Percentiles rank a stretch among this genome's conserved stretches.
phyloP scores from a whole-genome alignment of 2,113 vertebrate species.

The Morone saxatilis region DNA sequence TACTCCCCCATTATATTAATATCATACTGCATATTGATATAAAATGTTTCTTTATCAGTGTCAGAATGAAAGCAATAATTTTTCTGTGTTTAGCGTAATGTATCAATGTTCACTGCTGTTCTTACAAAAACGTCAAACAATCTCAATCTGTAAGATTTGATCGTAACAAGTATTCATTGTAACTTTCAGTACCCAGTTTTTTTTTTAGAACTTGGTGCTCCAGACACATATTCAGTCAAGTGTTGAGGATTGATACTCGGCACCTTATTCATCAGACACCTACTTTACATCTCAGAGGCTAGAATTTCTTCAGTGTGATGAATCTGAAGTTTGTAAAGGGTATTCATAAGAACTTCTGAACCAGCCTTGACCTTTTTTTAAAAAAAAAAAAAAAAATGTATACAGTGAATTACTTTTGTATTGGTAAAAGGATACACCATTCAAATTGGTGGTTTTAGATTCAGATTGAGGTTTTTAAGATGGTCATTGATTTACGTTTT shows the following conservation, averaged over 20 bases:
- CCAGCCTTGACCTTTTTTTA: background rate
- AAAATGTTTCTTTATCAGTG: background rate
- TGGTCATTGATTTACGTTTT: background rate
- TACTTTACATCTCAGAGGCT: slow-evolving; percentile 19
- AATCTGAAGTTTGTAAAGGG: slow-evolving; percentile 12
- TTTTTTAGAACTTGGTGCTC: background rate
- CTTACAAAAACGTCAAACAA: background rate
- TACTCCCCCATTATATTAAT: background rate
- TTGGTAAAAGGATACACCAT: background rate
- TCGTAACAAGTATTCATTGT: background rate
- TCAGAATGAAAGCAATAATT: background rate
- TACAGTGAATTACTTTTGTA: background rate
- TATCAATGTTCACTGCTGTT: background rate
- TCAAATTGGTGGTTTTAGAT: background rate
- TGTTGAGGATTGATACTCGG: background rate
- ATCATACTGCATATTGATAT: background rate
- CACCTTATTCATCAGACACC: background rate
- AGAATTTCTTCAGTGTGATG: slow-evolving; percentile 39
- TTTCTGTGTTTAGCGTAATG: background rate
- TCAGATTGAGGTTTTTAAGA: background rate
- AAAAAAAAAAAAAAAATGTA: too few species aligned
- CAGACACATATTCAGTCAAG: slow-evolving; percentile 1
- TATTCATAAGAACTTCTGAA: slow-evolving; percentile 39
- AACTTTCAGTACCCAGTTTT: background rate
- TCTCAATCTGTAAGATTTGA: too few species aligned